phyloP scores from a whole-genome alignment of 2,888 invertebrate genomes.

The Druceiella hillmani region DNA sequence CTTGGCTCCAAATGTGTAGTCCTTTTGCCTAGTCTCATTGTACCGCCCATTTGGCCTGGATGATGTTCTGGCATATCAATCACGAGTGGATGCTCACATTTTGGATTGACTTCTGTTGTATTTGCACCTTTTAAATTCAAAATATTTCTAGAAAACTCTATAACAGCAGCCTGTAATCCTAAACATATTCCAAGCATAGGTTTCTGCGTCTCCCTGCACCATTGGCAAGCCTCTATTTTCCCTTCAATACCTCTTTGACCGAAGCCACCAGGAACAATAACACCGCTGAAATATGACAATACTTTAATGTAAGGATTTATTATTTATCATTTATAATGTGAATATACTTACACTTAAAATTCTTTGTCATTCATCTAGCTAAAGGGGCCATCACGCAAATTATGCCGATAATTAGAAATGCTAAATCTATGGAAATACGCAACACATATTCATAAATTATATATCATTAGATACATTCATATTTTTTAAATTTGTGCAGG shows the following conservation, averaged over 20 bases:
- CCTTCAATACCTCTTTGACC: conserved; percentile 95
- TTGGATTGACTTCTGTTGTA: conserved; percentile 77
- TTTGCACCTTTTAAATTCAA: conserved; percentile 73
- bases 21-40: conserved; percentile 96
- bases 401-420: too few relatives aligned
- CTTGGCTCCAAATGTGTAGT: conserved; percentile 72
- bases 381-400: too few relatives aligned
- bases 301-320: conserved; percentile 7
- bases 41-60: conserved; percentile 89
- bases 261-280: conserved; percentile 97
- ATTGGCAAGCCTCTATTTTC: conserved; percentile 88
- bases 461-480: too few relatives aligned
- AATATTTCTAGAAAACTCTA: conserved; percentile 90
- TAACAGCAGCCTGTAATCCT: conserved; percentile 95
- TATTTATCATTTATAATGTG: too few relatives aligned
- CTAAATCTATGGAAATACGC: too few relatives aligned
- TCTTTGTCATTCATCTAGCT: too few relatives aligned
- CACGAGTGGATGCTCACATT: conserved; percentile 73
- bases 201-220: conserved; percentile 85
- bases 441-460: too few relatives aligned
- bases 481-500: too few relatives aligned
- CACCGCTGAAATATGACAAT: conserved; percentile 58
- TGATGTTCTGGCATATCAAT: conserved; percentile 99
- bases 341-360: too few relatives aligned
- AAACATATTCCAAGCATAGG: conserved; percentile 96